Evolutionary conservation across 2,888 invertebrate genomes (phyloP).

Genomic region (Helleia helle): DNA sequence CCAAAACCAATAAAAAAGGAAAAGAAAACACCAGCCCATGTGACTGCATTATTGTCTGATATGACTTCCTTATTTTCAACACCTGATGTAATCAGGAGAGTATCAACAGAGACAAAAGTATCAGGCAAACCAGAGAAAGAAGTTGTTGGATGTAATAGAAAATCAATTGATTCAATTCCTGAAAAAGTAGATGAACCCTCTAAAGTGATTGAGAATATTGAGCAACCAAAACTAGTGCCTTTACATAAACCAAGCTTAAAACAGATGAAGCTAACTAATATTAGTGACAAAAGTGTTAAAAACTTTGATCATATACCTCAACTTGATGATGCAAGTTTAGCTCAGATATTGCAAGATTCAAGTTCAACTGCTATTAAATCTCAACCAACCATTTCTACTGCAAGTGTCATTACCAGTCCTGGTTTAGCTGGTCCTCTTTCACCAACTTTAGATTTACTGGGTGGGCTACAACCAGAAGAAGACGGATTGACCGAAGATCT

Average conservation of each 20-base stretch:
- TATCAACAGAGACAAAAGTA: constrained; percentile 67
- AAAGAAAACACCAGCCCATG: constrained; percentile 76
- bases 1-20: constrained; percentile 57
- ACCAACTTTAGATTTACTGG: constrained; percentile 73
- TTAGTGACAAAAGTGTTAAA: constrained; percentile 41
- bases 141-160: constrained; percentile 28
- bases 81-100: constrained; percentile 84
- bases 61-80: constrained; percentile 84
- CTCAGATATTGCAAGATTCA: constrained; percentile 64
- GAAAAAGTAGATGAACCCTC: constrained; percentile 20
- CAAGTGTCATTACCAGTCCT: constrained; percentile 58
- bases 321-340: constrained; percentile 62
- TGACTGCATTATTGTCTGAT: constrained; percentile 68
- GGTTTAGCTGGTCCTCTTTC: constrained; percentile 70
- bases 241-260: constrained; percentile 37
- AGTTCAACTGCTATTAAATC: constrained; percentile 39
- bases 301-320: constrained; percentile 58
- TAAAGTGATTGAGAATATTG: constrained; percentile 26
- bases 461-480: constrained; percentile 76
- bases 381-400: constrained; percentile 40
- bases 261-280: constrained; percentile 33
- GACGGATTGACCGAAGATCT: constrained; percentile 81
- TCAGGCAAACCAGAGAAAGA: constrained; percentile 69
- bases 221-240: constrained; percentile 28
- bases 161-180: constrained; percentile 19